Evolutionary conservation across 1,140 invertebrate genomes (phyloP).

Genomic region (Drosophila dunni): DNA sequence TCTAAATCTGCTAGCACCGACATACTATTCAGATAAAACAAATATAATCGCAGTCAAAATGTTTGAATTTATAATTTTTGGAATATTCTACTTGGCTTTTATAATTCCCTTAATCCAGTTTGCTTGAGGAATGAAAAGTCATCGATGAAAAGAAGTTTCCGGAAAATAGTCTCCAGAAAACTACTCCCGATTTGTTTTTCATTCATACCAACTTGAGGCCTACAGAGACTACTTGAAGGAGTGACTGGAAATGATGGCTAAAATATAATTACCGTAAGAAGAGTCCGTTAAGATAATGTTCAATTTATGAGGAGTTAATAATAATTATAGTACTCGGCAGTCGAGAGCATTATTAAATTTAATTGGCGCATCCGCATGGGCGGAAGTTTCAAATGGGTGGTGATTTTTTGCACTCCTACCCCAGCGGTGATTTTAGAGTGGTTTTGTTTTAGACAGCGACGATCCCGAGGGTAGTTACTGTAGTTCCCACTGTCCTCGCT

Average conservation of each 20-base stretch:
- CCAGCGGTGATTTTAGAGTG: conserved; percentile 21
- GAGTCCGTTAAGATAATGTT: conserved; percentile 6
- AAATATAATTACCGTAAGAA: not conserved
- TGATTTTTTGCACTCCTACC: conserved; percentile 13
- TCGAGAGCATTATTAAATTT: conserved; percentile 53
- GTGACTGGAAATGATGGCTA: not conserved
- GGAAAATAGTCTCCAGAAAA: not conserved
- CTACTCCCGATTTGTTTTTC: not conserved
- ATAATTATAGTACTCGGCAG: conserved; percentile 5
- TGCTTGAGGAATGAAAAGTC: not conserved
- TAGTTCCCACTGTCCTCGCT: conserved; percentile 61
- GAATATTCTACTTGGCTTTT: not conserved
- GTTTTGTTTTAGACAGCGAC: conserved; percentile 30
- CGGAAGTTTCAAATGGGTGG: conserved; percentile 26
- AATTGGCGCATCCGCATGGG: conserved; percentile 70
- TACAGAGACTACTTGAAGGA: not conserved
- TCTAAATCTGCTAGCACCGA: no score
- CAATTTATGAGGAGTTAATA: not conserved
- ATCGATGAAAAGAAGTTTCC: not conserved
- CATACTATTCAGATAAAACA: no score
- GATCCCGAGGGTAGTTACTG: conserved; percentile 68
- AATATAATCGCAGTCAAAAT: not conserved
- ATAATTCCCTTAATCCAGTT: not conserved
- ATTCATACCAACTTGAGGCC: not conserved
- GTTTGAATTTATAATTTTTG: not conserved